Base-by-base conservation (phyloP, 1,140 invertebrate genomes). In the Tetraneura akinire region DNA sequence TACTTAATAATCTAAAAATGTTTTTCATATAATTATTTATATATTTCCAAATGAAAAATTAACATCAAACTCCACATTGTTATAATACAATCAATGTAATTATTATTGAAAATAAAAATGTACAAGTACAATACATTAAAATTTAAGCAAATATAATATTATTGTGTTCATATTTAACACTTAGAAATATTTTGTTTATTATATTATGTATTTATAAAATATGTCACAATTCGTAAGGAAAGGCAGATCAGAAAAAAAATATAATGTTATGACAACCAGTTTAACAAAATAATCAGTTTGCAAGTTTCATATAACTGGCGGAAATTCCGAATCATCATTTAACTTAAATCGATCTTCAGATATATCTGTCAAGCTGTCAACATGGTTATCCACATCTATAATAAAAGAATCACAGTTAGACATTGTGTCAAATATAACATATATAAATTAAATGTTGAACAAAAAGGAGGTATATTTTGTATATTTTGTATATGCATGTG, bases 311-410 rank as follows among this genome's bases (percentile, higher is more conserved):
- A 89, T 90, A 64, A 94, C 91, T 81, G 93, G 93, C 81, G 94
- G 93, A 87, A 94, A 95, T 86, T 95, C 93, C 76, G 89, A 87
- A 80, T 93, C 92, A 86, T 95, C 92, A 84, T 92, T 91, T 84
- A 94, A 88, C 84, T 91, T 90, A 85, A 94, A 91, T 74, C 88
- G 86, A 78, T 88, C 88, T 82, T 90, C 89, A 55, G 91, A 89
- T 81, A 89, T 89, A 84, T 90, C 89, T 42, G 74, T 78, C 49
- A 78, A 78, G 23, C 55, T 78, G 37, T 78, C 74, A 47, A 78
- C 23, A 45, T 47, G 74, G 62, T 78, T 78, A 0, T 78, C 74
- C n/a, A 37, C 55, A 45, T 60, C 74, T 78, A 55, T 23, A 78
- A 78, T 45, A 23, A 60, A 29, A 37, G 8, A 8, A 76, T 11